Conservation (phyloP, 2,888 invertebrate genomes). For the Epiblema foenella region DNA sequence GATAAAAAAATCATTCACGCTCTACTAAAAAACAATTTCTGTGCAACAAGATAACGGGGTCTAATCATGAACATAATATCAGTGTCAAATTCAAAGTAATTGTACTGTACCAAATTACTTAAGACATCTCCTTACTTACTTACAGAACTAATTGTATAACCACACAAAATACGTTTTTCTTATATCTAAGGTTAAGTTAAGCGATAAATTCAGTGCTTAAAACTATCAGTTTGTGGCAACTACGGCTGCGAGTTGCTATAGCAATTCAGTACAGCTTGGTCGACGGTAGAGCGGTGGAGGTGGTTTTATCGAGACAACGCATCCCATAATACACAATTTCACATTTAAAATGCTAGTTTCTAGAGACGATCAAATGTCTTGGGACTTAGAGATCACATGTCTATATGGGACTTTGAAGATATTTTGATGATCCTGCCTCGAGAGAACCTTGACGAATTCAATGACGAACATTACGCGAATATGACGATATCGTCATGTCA, state of each 20-base stretch:
- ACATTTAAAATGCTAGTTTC: too few relatives aligned
- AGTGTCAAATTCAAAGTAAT: too few relatives aligned
- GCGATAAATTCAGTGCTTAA: slow-evolving; percentile 26
- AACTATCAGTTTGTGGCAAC: slow-evolving; percentile 16
- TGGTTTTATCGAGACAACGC: slow-evolving; percentile 15
- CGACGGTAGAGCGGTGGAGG: not conserved
- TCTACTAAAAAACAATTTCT: too few relatives aligned
- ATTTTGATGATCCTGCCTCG: not conserved
- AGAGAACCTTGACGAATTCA: slow-evolving; percentile 17
- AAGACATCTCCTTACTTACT: not conserved
- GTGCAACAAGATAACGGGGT: too few relatives aligned
- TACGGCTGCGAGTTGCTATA: not conserved
- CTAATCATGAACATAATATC: too few relatives aligned
- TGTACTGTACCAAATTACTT: too few relatives aligned
- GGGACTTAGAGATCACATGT: too few relatives aligned
- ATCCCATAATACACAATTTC: not conserved
- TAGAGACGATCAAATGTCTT: too few relatives aligned
- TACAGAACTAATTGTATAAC: slow-evolving; percentile 24
- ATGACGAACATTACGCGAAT: slow-evolving; percentile 10
- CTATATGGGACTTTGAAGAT: too few relatives aligned
- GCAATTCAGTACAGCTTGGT: slow-evolving; percentile 34
- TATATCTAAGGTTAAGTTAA: slow-evolving; percentile 24
- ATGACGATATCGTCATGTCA: not conserved
- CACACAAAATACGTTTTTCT: slow-evolving; percentile 35
- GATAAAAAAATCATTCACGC: too few relatives aligned